phyloP scores from a whole-genome alignment of 2,113 vertebrate species.

The Aptenodytes forsteri region DNA sequence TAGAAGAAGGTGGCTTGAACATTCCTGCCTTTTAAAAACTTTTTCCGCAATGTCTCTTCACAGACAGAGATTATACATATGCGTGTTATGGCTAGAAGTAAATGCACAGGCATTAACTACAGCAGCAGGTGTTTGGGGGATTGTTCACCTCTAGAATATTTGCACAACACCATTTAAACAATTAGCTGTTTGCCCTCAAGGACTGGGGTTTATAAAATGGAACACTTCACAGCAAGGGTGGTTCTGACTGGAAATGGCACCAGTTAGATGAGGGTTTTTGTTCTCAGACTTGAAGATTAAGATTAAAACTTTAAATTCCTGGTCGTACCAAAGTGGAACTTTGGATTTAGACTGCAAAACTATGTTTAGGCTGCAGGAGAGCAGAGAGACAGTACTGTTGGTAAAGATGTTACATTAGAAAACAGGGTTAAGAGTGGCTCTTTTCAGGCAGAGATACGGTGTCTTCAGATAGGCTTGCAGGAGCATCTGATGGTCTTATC shows the following conservation, averaged over 20 bases:
- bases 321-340: neutral
- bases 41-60: neutral
- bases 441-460: neutral
- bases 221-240: neutral
- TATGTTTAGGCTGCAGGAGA: slow-evolving; percentile 14
- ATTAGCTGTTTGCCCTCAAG: slow-evolving; percentile 41
- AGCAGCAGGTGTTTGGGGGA: slow-evolving; percentile 13
- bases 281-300: neutral
- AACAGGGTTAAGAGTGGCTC: neutral
- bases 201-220: neutral
- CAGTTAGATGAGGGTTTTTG: neutral
- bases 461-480: neutral
- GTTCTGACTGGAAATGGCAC: neutral
- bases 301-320: neutral
- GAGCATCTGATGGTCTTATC: neutral
- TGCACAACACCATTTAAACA: slow-evolving; percentile 21
- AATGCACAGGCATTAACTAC: slow-evolving; percentile 22
- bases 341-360: neutral
- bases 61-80: slow-evolving; percentile 5
- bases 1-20: neutral
- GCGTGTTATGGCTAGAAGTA: slow-evolving; percentile 46
- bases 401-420: neutral
- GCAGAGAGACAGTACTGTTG: neutral
- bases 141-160: slow-evolving; percentile 4
- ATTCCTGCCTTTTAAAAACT: slow-evolving; percentile 6